Conservation (phyloP, 2,888 invertebrate genomes). For the Galerucella calmariensis region DNA sequence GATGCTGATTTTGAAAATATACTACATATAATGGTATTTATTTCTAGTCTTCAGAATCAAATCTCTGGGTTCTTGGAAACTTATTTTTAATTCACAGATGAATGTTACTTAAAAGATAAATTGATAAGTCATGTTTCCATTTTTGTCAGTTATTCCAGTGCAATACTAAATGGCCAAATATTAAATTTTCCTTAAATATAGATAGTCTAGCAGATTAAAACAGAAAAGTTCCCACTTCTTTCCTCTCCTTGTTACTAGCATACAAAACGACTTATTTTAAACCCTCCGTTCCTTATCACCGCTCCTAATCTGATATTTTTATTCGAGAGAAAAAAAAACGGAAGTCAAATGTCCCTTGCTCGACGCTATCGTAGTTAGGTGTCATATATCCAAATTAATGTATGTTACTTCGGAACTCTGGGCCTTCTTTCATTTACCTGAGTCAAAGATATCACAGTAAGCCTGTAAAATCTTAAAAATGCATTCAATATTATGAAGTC, state of each 20-base stretch:
- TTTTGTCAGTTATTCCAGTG: no score
- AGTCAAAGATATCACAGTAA: background rate
- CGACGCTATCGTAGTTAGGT: conserved; percentile 22
- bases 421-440: conserved; percentile 19
- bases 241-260: background rate
- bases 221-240: background rate
- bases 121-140: no score
- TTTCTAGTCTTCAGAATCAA: no score
- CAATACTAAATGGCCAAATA: background rate
- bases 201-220: background rate
- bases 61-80: no score
- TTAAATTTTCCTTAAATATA: conserved; percentile 11
- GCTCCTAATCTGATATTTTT: conserved; percentile 30
- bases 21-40: no score
- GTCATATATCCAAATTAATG: conserved; percentile 4
- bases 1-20: no score
- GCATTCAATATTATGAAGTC: no score
- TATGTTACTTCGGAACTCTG: conserved; percentile 1
- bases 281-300: conserved; percentile 22
- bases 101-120: no score
- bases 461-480: background rate
- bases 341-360: conserved; percentile 42
- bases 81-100: no score
- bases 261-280: conserved; percentile 9
- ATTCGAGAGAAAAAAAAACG: conserved; percentile 24